Base-by-base conservation (phyloP, 64 coral and sea anemone species). In the Anthopleura sola region DNA sequence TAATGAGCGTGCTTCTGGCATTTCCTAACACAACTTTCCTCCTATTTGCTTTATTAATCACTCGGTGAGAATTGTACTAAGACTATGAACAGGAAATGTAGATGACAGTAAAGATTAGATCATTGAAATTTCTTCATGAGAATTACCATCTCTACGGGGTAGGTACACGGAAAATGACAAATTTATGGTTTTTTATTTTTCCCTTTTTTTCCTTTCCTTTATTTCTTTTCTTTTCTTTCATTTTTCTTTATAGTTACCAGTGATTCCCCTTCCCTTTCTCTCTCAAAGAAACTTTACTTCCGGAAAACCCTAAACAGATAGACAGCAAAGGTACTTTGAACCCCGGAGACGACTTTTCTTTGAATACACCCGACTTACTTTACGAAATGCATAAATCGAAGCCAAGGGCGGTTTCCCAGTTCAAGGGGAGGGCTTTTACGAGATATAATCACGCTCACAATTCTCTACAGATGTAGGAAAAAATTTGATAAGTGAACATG, bases 11-110 rank as follows among this genome's bases (percentile, higher is more conserved):
- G 26, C 66, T 71, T 36, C 58, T 71, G 24, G 6, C 28, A 2
- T 36, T 71, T 34, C 31, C 26, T 32, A 71, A 71, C 34, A 71
- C n/a, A 71, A 71, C 66, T 1, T 71, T 71, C 26, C 28, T 34
- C 24, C 13, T 34, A 33, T 71, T 71, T 71, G 66, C 66, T 34
- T 34, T 71, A 32, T 13, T 71, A 32, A 34, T 71, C 66, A 66
- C n/a, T 66, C 23, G 24, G 24, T 23, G 21, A 66, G 23, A 66
- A 66, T 28, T 66, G 60, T 3, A 26, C 60, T 12, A 6, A 7
- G n/a, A 66, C 60, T 12, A 6, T 23, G n/a, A 66, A n/a, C n/a
- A 71, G 66, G 66, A 71, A 71, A 71, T 71, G 66, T 71, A 71
- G 66, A 71, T 71, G 29, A 12, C 9, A 71, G 2, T n/a, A 71